These are phyloP conservation scores for Phyllotis vaccarum DNA, from an alignment of 2,797 vertebrate genomes.

Conservation along the genomic window DNA sequence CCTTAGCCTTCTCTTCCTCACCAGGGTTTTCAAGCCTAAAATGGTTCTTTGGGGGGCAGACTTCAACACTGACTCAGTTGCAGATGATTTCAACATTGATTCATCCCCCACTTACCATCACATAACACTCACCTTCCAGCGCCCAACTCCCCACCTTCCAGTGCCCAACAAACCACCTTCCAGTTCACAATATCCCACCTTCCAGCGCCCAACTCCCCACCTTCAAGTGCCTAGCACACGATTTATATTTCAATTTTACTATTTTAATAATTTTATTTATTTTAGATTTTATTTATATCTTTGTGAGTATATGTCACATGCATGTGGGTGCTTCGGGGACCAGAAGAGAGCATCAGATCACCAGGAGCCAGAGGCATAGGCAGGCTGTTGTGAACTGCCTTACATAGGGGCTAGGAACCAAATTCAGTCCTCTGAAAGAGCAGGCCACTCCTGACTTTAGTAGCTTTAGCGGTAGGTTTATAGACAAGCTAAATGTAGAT, in stretches of 20 bases:
- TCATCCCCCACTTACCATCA: not conserved
- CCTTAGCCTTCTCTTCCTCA: not conserved
- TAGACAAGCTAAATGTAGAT: not conserved
- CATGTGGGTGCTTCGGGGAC: not conserved
- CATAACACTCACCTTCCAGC: not conserved
- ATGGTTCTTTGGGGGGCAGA: not conserved
- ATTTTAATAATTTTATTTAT: not conserved
- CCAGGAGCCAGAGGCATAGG: not conserved
- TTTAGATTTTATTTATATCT: not conserved
- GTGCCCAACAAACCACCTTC: not conserved
- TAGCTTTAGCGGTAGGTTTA: not conserved
- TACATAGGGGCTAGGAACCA: not conserved
- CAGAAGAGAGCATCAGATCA: not conserved
- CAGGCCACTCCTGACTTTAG: not conserved
- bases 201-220: not conserved
- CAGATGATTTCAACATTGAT: not conserved
- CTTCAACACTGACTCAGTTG: not conserved
- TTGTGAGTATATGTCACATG: not conserved
- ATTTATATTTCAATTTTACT: not conserved
- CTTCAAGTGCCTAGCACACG: not conserved
- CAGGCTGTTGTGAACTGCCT: not conserved
- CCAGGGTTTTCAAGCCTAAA: fast-evolving
- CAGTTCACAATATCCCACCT: not conserved
- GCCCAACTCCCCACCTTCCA: not conserved
- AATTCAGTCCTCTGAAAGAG: not conserved